Base-by-base conservation (phyloP, 2,888 invertebrate genomes). In the Cynaeus angustus region DNA sequence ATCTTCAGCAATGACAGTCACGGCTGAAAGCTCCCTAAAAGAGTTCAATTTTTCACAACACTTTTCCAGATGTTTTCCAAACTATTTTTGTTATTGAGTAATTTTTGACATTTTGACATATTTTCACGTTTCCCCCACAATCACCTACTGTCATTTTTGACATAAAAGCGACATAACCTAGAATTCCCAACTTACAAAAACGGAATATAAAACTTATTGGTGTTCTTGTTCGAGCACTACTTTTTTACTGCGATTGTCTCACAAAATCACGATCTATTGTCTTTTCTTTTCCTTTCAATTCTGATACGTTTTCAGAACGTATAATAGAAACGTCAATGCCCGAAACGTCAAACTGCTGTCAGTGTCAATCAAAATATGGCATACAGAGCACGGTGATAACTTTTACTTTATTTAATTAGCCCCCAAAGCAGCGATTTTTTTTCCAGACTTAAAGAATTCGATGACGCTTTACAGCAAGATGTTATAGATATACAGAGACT, bases 391-490 rank as follows among this genome's bases (percentile, higher is more conserved):
- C 83, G 83, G 84, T 83, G 77, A 72, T 72, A 21, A 21, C 4
- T 9, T n/a, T 26, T 66, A 64, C 72, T 69, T 59, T 37, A 67
- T 53, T 16, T 52, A 56, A 64, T 61, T 68, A 38, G 10, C 48
- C 26, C 37, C 38, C 10, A 30, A 61, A 12, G 43, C n/a, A n/a
- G n/a, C 62, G 48, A 26, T 66, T 67, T 62, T 75, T 71, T 75
- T 88, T 89, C 16, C 84, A 95, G 95, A 83, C 89, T 96, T 74
- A 92, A 91, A 86, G 92, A 93, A 78, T 94, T 96, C 82, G 91
- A 95, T 83, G 91, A 92, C 73, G 83, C 91, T 45, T 85, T 96
- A 26, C 86, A 88, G 8, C 86, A 89, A 74, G 92, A 94, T 77
- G 88, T 89, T 65, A 91, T 97, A 76, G 90, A 95, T 81, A 84